Evolutionary conservation across 2,113 vertebrate genomes (phyloP).

Genomic region (Acinonyx jubatus): DNA sequence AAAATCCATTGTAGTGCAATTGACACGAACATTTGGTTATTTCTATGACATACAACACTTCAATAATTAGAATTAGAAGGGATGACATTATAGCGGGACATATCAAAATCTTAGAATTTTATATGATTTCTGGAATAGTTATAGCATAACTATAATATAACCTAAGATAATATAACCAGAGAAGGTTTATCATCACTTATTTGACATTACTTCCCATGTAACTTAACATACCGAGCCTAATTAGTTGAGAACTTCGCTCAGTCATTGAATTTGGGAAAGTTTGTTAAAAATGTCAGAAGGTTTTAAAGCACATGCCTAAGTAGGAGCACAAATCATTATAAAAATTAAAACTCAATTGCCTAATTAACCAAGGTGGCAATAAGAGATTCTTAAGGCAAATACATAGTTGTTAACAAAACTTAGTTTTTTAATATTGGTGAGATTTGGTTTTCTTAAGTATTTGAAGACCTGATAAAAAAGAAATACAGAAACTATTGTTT

Average conservation of each 20-base stretch:
- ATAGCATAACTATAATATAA: background rate
- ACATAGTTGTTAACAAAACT: background rate
- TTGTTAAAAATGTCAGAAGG: background rate
- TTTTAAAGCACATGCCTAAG: background rate
- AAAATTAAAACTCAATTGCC: background rate
- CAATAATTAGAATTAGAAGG: background rate
- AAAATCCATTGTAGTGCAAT: background rate
- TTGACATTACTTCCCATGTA: background rate
- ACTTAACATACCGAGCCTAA: background rate
- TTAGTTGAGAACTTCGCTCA: background rate
- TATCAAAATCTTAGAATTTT: background rate
- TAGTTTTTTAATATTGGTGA: background rate
- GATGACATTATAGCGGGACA: background rate
- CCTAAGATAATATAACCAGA: background rate
- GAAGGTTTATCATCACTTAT: background rate
- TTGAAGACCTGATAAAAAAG: background rate
- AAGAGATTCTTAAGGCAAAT: background rate
- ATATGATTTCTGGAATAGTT: background rate
- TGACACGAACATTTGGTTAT: background rate
- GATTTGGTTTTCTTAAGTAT: background rate
- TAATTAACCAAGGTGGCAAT: background rate
- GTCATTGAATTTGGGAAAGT: background rate
- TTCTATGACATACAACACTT: background rate
- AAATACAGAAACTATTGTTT: background rate
- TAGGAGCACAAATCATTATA: background rate